These are phyloP conservation scores for Muraenolepis orangiensis DNA, from an alignment of 2,797 vertebrate species.

Conservation along the genomic window DNA sequence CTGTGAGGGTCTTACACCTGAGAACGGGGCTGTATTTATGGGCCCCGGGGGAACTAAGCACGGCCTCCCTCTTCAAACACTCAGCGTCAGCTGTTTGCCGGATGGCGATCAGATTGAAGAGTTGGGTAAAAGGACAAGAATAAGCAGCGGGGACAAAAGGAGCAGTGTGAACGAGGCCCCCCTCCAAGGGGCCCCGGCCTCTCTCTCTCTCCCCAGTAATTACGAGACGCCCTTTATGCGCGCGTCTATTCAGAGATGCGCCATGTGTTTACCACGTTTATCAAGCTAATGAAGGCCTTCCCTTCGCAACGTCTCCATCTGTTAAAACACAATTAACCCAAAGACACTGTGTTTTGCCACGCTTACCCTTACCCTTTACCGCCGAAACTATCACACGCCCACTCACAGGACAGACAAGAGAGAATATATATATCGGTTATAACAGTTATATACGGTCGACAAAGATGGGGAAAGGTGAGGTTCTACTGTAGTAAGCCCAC, in stretches of 20 bases:
- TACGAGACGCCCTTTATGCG: conserved; percentile 41
- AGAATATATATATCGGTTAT: too few species aligned
- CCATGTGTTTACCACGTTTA: conserved; percentile 57
- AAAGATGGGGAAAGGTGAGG: too few species aligned
- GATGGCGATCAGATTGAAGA: conserved; percentile 72
- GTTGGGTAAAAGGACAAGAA: conserved; percentile 65
- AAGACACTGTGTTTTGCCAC: not conserved
- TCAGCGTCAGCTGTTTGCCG: conserved; percentile 76
- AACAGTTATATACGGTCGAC: too few species aligned
- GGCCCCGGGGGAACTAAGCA: conserved; percentile 53
- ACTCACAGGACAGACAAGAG: too few species aligned
- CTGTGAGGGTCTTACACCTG: conserved; percentile 19
- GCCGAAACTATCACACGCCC: not conserved
- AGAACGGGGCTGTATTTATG: conserved; percentile 55
- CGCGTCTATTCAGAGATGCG: conserved; percentile 37
- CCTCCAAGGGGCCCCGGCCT: conserved; percentile 48
- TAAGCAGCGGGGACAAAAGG: conserved; percentile 61
- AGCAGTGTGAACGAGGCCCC: conserved; percentile 62
- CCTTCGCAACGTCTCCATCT: conserved; percentile 35
- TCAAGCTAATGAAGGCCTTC: conserved; percentile 50
- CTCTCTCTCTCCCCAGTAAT: conserved; percentile 57
- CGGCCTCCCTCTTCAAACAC: conserved; percentile 60
- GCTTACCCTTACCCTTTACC: too few species aligned
- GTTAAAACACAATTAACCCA: conserved; percentile 42
- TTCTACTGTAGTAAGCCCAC: too few species aligned